Base-by-base conservation (phyloP, 2,797 vertebrate species). In the Lacerta bilineata region DNA sequence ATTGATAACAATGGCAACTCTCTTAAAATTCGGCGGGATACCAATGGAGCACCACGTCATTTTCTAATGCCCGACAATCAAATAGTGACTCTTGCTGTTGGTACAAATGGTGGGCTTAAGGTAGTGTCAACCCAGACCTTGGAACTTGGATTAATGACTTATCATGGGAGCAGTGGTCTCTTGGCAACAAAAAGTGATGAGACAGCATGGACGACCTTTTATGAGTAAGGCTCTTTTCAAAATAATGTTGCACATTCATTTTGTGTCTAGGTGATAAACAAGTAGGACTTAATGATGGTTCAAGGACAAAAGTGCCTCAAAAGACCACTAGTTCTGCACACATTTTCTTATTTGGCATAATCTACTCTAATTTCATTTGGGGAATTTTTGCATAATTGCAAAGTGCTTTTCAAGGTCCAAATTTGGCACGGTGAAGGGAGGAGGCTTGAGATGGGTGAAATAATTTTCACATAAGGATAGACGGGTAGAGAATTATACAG, bases 161-260 rank as follows among this genome's bases (percentile, higher is more conserved):
- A 99, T 94, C 98, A 98, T 3, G 98, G 98, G 90, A 99, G 96
- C 96, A 98, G 97, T 1, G 99, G 98, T 80, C 98, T 99, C 88
- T 97, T 99, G 78, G 98, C 98, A 91, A 98, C 98, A 95, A 99
- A 99, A 97, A 98, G 98, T 46, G 99, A 99, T 85, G 99, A 99
- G 96, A 99, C 98, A 2, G 99, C 98, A 92, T 99, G 99, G 99
- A 99, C 99, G 76, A 99, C 98, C 9, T 99, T 99, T 97, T 99
- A 99, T 96, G 98, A 99, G 99, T 99, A 97, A 99, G 99, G 97
- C 83, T 86, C 61, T 95, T 94, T 92, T 89, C 91, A 39, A 69
- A 88, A 77, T 76, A 66, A 59, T 74, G 36, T 66, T 77, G 41
- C 72, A 15, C 61, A 41, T 84, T 59, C 33, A 68, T 86, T 89